Evolutionary conservation across 2,113 vertebrate species (phyloP).

Genomic region (Tragelaphus strepsiceros): DNA sequence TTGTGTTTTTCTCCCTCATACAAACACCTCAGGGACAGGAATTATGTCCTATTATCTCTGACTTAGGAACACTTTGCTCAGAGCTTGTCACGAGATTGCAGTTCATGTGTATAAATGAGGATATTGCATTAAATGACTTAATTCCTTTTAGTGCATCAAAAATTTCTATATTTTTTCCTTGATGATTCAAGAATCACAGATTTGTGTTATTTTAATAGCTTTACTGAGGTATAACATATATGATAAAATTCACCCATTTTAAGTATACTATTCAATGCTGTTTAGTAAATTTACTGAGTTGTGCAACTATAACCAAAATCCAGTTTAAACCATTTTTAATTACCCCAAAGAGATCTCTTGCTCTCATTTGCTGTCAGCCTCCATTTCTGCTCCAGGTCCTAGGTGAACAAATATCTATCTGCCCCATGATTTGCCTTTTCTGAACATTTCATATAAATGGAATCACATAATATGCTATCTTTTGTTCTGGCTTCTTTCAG

Average conservation of each 20-base stretch:
- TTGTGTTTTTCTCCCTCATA: background rate
- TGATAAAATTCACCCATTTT: background rate
- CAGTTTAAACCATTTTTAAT: background rate
- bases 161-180: background rate
- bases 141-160: background rate
- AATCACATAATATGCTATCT: background rate
- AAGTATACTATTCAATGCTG: background rate
- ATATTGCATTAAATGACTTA: background rate
- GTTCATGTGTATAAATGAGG: background rate
- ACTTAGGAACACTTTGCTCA: background rate
- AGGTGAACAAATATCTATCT: background rate
- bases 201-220: slow-evolving; percentile 5
- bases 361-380: background rate
- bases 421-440: background rate
- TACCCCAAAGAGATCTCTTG: background rate
- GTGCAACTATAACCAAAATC: background rate
- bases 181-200: background rate
- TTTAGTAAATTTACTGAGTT: slow-evolving; percentile 1
- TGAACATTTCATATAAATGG: background rate
- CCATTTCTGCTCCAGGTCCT: background rate
- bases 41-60: background rate
- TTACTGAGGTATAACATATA: background rate
- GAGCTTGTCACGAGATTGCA: background rate
- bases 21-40: background rate
- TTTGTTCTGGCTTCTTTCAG: slow-evolving; percentile 7